Base-by-base conservation (phyloP, 2,888 invertebrate genomes). In the Calameuta filiformis region DNA sequence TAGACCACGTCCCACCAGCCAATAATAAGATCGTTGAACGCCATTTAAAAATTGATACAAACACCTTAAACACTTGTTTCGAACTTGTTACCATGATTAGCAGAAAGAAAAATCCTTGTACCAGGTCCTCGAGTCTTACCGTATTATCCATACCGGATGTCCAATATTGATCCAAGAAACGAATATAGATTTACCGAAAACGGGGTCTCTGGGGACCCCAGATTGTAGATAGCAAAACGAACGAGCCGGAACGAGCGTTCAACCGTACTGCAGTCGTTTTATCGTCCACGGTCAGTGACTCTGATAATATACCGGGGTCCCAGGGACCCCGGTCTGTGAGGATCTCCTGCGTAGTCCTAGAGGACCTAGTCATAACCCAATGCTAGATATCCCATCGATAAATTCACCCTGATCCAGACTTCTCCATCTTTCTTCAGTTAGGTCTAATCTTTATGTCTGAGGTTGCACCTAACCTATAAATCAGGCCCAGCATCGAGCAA, bases 221-320 rank as follows among this genome's bases (percentile, higher is more conserved):
- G 56, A 15, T 9, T 56, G 56, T 2, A 56, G 34, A 71, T 71
- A 15, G 12, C 3, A 15, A 71, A 71, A 9, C 81, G 78, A 85
- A 83, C 87, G 83, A 86, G 83, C 81, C 82, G 83, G 84, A 87
- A 87, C 85, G 86, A 81, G 83, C 87, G 82, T 86, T 86, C 87
- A 87, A 85, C 85, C 83, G 80, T 71, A 73, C 77, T 81, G 80
- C 81, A 84, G 83, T 80, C 77, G 78, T 81, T 84, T 81, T 80
- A 83, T 83, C 84, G 84, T 84, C 78, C 80, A 37, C 84, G 84
- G 84, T 84, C 84, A 83, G 81, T 83, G 84, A 84, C 84, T 82
- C 81, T 80, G 81, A 81, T 77, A 78, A 79, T 76, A 9, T 23
- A 23, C 56, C 56, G 23, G 56, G 56, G 56, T 56, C 56, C 9